These are phyloP conservation scores for Odontesthes bonariensis DNA, from an alignment of 2,113 vertebrate genomes.

Conservation along the genomic window DNA sequence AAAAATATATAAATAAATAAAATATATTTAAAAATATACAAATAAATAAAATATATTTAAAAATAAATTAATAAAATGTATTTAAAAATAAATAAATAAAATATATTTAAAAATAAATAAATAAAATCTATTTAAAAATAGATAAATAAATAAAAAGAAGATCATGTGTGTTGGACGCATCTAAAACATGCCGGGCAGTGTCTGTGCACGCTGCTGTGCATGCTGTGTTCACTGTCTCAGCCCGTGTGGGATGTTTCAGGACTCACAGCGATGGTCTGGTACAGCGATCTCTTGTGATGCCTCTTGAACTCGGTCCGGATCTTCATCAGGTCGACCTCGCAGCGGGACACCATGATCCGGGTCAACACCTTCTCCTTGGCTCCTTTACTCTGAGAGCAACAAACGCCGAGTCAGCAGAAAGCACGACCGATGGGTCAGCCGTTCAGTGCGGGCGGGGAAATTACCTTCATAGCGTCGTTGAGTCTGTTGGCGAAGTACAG, in stretches of 20 bases:
- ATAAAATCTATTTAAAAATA: no score
- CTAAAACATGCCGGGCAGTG: no score
- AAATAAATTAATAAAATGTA: no score
- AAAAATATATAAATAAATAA: no score
- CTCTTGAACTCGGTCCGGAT: constrained; percentile 94
- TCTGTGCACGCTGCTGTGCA: fast-evolving
- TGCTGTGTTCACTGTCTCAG: not conserved
- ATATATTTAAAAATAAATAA: no score
- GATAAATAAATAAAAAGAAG: no score
- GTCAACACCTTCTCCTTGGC: constrained; percentile 94
- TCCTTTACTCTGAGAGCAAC: constrained; percentile 87
- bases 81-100: no score
- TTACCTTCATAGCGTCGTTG: constrained; percentile 91
- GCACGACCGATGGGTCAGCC: no score
- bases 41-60: no score
- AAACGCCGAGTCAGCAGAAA: not conserved
- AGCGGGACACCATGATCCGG: constrained; percentile 92
- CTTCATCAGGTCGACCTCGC: constrained; percentile 94
- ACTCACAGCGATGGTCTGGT: constrained; percentile 86
- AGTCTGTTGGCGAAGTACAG: constrained; percentile 94
- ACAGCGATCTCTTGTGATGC: constrained; percentile 88
- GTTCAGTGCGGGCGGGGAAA: no score
- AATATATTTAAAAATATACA: no score
- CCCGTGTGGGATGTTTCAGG: not conserved
- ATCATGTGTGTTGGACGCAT: no score